Base-by-base conservation (phyloP, 1,140 invertebrate genomes). In the Bombus sylvicola region DNA sequence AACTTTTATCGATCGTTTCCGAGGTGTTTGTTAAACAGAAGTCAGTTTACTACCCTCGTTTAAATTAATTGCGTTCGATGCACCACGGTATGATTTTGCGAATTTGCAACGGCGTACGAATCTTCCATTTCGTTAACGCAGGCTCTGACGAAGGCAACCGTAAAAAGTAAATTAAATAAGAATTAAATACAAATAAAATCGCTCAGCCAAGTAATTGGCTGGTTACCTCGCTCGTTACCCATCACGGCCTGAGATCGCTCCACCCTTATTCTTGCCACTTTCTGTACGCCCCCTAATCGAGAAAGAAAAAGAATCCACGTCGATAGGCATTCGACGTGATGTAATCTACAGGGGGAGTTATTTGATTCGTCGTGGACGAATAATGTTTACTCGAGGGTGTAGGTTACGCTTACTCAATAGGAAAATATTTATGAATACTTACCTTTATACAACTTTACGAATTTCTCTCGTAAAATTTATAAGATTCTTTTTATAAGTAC, bases 111-210 rank as follows among this genome's bases (percentile, higher is more conserved):
- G 86, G 85, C 82, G 84, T 77, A 87, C 86, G 86, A 87, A 81
- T 83, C 86, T 92, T 91, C 93, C 91, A 92, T 94, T 94, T 92
- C 87, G 92, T 92, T 94, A 94, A 93, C 93, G 83, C 87, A 66
- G 85, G 57, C 72, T 74, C 25, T 84, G 86, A 90, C 87, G 87
- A 88, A 88, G 75, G 77, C 81, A 83, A 84, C 92, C 92, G 92
- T 95, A 95, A 94, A 95, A 95, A 94, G 94, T 94, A 95, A 95
- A 95, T 95, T 94, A 95, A 95, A 95, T 94, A 93, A 95, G 94
- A 95, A 95, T 95, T 94, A 95, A 95, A 95, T 94, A 95, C 91
- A 94, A 95, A 95, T 95, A 95, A 95, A 95, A 95, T 83, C 94
- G 93, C 84, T 95, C 92, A 94, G 93, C 94, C 94, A 94, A 95